phyloP scores from a whole-genome alignment of 2,888 invertebrate species.

The Lochmaea crataegi region DNA sequence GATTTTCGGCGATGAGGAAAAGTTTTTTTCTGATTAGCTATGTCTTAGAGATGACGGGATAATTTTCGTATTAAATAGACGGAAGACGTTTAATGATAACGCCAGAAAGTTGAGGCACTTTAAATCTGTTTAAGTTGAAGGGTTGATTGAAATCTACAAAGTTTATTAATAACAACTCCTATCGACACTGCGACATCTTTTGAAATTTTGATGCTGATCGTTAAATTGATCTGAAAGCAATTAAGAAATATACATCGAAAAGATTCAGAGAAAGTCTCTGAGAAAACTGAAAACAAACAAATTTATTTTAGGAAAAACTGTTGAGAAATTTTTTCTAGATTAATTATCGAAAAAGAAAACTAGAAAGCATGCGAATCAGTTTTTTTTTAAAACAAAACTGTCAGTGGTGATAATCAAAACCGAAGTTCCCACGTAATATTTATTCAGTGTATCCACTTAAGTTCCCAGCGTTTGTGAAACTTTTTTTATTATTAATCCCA shows the following conservation, averaged over 20 bases:
- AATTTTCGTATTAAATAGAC: constrained; percentile 33
- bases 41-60: constrained; percentile 32
- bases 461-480: no score
- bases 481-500: no score
- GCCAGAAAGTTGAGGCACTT: constrained; percentile 19
- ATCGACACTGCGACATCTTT: background rate
- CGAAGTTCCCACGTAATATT: no score
- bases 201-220: background rate
- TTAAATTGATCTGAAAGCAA: background rate
- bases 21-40: constrained; percentile 26
- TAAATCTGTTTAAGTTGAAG: constrained; percentile 32
- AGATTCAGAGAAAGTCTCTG: background rate
- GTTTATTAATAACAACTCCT: constrained; percentile 19
- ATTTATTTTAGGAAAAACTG: no score
- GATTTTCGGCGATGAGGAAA: constrained; percentile 19
- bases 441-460: no score
- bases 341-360: no score
- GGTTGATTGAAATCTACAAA: constrained; percentile 34
- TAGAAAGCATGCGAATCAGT: no score
- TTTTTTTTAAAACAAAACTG: no score
- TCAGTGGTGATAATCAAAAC: no score
- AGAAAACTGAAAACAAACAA: no score
- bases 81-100: constrained; percentile 32
- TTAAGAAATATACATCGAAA: background rate
- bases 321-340: no score